Percentiles rank a stretch among this genome's conserved stretches.
These are phyloP conservation scores for Dysmachus trigonus DNA, from an alignment of 2,888 invertebrate genomes.

Conservation along the genomic window DNA sequence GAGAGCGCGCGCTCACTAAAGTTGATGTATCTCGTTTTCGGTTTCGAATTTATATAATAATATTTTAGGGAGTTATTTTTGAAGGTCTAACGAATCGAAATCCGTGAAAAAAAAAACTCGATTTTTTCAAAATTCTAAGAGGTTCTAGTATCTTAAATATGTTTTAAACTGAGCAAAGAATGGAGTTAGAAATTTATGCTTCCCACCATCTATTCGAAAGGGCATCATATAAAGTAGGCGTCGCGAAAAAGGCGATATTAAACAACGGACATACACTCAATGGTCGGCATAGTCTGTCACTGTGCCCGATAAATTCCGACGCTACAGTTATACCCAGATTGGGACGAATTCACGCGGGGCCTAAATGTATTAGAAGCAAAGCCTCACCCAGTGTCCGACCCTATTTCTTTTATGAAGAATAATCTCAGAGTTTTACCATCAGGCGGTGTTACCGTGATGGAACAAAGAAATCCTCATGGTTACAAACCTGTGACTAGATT, in stretches of 20 bases:
- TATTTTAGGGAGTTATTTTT: too few relatives aligned
- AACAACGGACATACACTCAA: background rate
- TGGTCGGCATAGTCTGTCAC: background rate
- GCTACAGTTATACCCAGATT: background rate
- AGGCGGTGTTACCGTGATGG: background rate
- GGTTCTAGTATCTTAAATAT: too few relatives aligned
- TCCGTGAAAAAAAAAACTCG: too few relatives aligned
- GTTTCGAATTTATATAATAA: too few relatives aligned
- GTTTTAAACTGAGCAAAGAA: too few relatives aligned
- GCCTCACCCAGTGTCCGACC: background rate
- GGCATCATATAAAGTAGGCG: too few relatives aligned
- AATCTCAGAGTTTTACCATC: background rate
- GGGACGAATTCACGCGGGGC: background rate
- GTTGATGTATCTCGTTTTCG: too few relatives aligned
- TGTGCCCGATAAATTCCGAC: background rate
- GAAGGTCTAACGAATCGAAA: too few relatives aligned
- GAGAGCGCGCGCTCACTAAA: too few relatives aligned
- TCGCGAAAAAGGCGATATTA: background rate
- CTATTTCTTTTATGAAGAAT: background rate
- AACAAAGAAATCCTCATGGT: background rate
- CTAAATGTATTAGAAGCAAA: background rate
- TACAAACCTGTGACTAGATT: constrained; percentile 80
- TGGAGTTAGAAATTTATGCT: too few relatives aligned
- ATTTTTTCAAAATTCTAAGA: too few relatives aligned
- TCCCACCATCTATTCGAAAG: background rate